Evolutionary conservation across 2,888 invertebrate genomes (phyloP).

Genomic region (Spodoptera picta): DNA sequence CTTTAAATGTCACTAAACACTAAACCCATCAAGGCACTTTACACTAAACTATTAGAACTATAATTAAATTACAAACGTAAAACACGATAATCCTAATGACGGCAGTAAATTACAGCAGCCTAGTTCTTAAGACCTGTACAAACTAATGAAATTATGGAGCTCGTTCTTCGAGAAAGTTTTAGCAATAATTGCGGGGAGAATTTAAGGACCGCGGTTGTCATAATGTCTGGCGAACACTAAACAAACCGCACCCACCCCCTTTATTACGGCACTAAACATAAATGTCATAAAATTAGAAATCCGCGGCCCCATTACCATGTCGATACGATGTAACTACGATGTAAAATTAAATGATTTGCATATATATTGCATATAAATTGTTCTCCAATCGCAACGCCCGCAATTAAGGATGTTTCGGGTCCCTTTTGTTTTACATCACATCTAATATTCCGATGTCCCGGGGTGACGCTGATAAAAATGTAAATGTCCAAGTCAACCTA

Average conservation of each 20-base stretch:
- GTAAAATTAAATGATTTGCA: slow-evolving; percentile 69
- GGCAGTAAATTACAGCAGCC: not conserved
- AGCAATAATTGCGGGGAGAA: slow-evolving; percentile 25
- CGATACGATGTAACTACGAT: slow-evolving; percentile 61
- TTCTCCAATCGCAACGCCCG: slow-evolving; percentile 64
- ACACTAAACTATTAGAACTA: too few species aligned
- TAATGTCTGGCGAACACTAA: slow-evolving; percentile 36
- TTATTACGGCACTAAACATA: slow-evolving; percentile 46
- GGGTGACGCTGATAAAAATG: slow-evolving; percentile 71
- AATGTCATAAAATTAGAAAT: slow-evolving; percentile 48
- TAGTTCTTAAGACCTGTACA: slow-evolving; percentile 1
- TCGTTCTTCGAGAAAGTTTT: slow-evolving; percentile 16
- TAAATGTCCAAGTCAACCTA: slow-evolving; percentile 69
- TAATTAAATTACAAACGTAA: too few species aligned
- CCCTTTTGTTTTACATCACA: slow-evolving; percentile 75
- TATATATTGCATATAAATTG: slow-evolving; percentile 82
- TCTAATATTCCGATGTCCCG: slow-evolving; percentile 70
- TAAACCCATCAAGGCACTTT: too few species aligned
- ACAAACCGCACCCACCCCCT: slow-evolving; percentile 51
- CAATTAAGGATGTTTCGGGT: slow-evolving; percentile 75
- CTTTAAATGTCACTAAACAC: too few species aligned
- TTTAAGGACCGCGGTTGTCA: slow-evolving; percentile 38
- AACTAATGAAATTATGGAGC: slow-evolving; percentile 20
- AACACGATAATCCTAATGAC: not conserved
- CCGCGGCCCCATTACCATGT: slow-evolving; percentile 59